Evolutionary conservation across 2,797 vertebrate genomes (phyloP), one percentile per base, ranked within the genome.

Genomic region (Sardinella longiceps): DNA sequence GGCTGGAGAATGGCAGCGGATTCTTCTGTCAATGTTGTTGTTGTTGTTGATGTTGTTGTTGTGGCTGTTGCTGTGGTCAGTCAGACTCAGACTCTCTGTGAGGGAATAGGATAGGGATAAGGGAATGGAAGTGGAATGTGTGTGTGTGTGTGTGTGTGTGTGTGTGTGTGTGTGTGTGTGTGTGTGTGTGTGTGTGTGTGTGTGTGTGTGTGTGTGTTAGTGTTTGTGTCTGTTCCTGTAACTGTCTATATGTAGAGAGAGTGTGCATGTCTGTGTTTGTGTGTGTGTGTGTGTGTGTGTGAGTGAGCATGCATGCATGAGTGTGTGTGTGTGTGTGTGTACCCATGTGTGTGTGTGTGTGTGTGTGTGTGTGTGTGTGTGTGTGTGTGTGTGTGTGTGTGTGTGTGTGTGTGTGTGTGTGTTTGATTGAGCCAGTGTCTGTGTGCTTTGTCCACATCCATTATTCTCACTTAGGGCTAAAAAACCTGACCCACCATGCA

Each of bases 381-480:
- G 25, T 63, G 58, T 63, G n/a, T 28, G 60, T 66, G 25, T 66
- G 10, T 33, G 30, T 74, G 33, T 74, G 33, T 39, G 3, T 74
- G 33, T 74, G 33, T 85, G 33, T 86, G 28, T 84, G 80, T 81
- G 48, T 84, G 51, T 77, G 5, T 39, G 37, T 43, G 18, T 83
- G 84, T 88, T 90, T 88, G n/a, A n/a, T n/a, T n/a, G n/a, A n/a
- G n/a, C n/a, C n/a, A n/a, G 48, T 84, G 51, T 77, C 15, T 39
- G 37, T 43, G 18, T 83, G 84, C 89, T 90, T 88, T 92, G 90
- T 93, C 93, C 91, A 87, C 93, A 94, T 93, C 88, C 91, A 94
- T 94, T 95, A 94, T 91, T 88, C 87, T 93, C 91, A 94, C 91
- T 95, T 94, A 94, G 88, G 81, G 81, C 70, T 86, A 93, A 93